Evolutionary conservation across 37 sponge, comb jelly and placozoan genomes (phyloP).

Genomic region (Diacarnus erythraeanus): DNA sequence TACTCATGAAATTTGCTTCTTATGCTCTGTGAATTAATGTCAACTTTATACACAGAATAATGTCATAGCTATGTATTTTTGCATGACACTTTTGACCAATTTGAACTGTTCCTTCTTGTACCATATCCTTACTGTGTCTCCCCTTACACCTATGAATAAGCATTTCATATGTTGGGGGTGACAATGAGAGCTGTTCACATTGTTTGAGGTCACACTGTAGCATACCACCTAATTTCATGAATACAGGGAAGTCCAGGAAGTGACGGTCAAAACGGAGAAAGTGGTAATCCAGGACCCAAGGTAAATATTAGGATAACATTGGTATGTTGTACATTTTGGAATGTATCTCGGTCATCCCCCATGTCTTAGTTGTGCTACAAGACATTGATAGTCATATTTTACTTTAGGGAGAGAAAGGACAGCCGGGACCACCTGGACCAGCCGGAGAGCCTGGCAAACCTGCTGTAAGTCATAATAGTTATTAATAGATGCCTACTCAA

Average conservation of each 20-base stretch:
- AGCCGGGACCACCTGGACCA: conserved; percentile 49
- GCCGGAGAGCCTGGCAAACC: conserved; percentile 59
- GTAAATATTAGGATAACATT: neutral
- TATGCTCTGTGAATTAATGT: no score
- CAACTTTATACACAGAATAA: no score
- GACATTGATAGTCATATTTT: neutral
- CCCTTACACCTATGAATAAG: no score
- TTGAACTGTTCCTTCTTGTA: no score
- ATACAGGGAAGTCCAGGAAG: conserved; percentile 19
- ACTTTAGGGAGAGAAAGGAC: conserved; percentile 36
- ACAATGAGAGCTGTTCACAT: no score
- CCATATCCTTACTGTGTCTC: no score
- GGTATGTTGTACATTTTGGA: neutral
- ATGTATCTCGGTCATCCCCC: neutral
- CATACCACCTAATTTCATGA: no score
- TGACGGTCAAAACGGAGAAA: conserved; percentile 33
- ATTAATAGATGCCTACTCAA: neutral
- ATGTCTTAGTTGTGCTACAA: neutral
- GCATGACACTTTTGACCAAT: no score
- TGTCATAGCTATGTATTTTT: no score
- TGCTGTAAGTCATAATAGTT: conserved; percentile 28
- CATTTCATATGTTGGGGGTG: no score
- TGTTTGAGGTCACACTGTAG: no score
- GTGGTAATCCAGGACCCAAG: conserved; percentile 30
- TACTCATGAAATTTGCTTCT: no score